Evolutionary conservation across 2,113 vertebrate genomes (phyloP), one percentile per base, ranked within the genome.

Genomic region (Baryphthengus martii): DNA sequence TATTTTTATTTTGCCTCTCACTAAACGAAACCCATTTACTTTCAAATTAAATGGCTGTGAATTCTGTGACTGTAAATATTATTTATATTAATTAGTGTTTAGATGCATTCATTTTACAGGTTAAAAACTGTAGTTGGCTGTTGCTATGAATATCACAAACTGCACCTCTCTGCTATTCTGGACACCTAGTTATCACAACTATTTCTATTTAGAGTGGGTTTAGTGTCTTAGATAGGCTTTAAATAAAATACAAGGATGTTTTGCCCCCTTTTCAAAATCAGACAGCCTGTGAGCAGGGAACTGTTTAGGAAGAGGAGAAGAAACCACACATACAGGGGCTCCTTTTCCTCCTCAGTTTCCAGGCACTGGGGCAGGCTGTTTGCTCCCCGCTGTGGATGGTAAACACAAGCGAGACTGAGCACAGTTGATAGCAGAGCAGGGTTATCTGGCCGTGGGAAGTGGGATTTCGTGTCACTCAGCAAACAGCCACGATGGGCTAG

Each of bases 381-480:
- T 85, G 52, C 58, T 88, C 71, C 58, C 66, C 31, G 62, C 24
- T 81, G 35, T 3, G 28, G 12, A 21, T 1, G 7, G 44, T 67
- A 78, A 92, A 91, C 61, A 63, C 0, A 5, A 77, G 77, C 10
- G 17, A 77, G 61, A 58, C 40, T 2, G 49, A 80, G 65, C 26
- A 4, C 65, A 52, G 81, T 7, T 8, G 15, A 25, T 7, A 7
- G 45, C 12, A 4, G n/a, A 58, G 31, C 1, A 17, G 78, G 74
- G 42, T 82, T 91, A 74, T 67, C 90, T 50, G 82, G 61, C 90
- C 2, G 0, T 2, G 59, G 79, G 72, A 61, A 71, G 23, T 0
- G 0, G 40, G 49, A 61, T 65, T 72, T 76, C 1, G 0, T 4
- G 1, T 81, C 0, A 1, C 66, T 72, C 35, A 1, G 70, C 62